phyloP scores from a whole-genome alignment of 2,797 vertebrate genomes.

The Epinephelus malabaricus region DNA sequence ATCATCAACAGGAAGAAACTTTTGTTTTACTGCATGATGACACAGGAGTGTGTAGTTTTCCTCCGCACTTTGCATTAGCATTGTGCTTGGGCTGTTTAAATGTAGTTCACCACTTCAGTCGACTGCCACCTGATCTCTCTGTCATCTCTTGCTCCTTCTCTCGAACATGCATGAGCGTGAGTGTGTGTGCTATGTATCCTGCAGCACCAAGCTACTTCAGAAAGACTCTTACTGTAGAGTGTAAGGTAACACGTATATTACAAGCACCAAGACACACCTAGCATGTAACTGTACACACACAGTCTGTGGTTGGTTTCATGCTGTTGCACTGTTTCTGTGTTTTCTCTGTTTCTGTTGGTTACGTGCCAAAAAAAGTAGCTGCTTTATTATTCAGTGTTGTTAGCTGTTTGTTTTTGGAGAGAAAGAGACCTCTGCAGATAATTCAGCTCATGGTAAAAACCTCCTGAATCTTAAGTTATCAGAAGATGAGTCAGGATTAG shows the following conservation, averaged over 20 bases:
- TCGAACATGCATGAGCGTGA: background rate
- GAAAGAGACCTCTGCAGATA: too few relatives aligned
- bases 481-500: too few relatives aligned
- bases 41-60: constrained; percentile 41
- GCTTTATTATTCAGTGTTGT: too few relatives aligned
- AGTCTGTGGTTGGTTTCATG: background rate
- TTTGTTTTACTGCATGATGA: constrained; percentile 8
- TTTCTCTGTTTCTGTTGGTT: background rate
- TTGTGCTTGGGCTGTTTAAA: constrained; percentile 11
- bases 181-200: background rate
- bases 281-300: background rate
- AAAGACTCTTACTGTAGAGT: too few relatives aligned
- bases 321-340: too few relatives aligned
- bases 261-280: background rate
- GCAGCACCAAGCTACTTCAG: background rate
- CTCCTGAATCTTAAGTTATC: too few relatives aligned
- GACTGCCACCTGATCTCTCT: background rate
- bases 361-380: background rate
- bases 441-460: too few relatives aligned
- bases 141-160: background rate
- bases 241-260: background rate
- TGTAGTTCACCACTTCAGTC: background rate
- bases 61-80: background rate
- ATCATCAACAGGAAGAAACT: constrained; percentile 25
- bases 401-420: too few relatives aligned